Base-by-base conservation (phyloP, 2,888 invertebrate species). In the Arge pagana region DNA sequence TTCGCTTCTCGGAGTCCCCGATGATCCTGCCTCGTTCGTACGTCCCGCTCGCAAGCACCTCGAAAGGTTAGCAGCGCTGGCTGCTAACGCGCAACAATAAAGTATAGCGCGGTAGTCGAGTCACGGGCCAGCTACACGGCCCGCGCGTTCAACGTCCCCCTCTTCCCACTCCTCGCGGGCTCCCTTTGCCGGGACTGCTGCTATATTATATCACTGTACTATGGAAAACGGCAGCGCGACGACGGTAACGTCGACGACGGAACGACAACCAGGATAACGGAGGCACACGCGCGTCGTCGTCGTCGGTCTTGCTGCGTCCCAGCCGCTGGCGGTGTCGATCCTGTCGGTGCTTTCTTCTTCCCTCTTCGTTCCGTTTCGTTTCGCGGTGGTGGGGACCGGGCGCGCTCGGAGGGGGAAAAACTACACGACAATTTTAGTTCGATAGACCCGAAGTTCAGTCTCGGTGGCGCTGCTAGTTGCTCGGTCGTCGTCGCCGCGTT, bases 351-450 rank as follows among this genome's bases (percentile, higher is more conserved):
- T 63, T 28, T 48, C 52, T 53, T 55, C 53, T 57, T 55, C 55
- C 52, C 52, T 50, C 55, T 51, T 55, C 51, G 48, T 26, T 36
- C 45, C 15, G 33, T 43, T 52, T 48, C 39, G 48, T 51, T 50
- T 45, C 11, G 3, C 21, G 19, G 24, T 24, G 50, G 50, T 35
- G 42, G 42, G 42, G 50, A 41, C 16, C 28, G 62, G 53, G 43
- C 56, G 56, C 54, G 55, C 54, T 51, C 48, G 57, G 54, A 49
- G 56, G 51, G 55, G 62, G 67, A 66, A 68, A 66, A 71, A 69
- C 68, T 73, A 73, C 74, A 74, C 67, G 68, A 72, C 72, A 73
- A 74, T 73, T 75, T 74, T 73, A 72, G 74, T 74, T 76, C 71
- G 71, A 74, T 70, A 70, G 71, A 75, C 21, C 28, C 65, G 58